Conservation (phyloP, 2,113 vertebrate species). For the Oryzias javanicus region DNA sequence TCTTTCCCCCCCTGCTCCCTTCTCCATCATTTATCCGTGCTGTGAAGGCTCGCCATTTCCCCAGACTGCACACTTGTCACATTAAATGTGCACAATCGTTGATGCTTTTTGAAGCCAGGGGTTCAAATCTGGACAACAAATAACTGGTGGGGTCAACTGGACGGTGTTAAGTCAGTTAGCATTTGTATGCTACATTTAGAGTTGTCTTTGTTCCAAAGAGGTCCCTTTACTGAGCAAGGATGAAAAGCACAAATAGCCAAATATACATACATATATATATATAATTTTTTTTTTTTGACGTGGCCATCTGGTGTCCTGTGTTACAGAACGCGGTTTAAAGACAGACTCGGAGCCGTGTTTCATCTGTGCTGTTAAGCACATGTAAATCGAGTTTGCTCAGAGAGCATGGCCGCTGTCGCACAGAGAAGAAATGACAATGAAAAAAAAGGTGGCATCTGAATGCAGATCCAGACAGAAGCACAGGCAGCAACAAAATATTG, state of each 20-base stretch:
- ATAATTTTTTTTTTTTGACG: slow-evolving; percentile 19
- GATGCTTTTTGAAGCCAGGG: slow-evolving; percentile 32
- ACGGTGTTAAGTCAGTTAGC: too few species aligned
- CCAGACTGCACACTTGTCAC: slow-evolving; percentile 41
- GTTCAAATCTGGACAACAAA: slow-evolving; percentile 13
- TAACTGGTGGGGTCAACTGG: too few species aligned
- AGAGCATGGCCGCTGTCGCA: not conserved
- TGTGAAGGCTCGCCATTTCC: slow-evolving; percentile 34
- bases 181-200: slow-evolving; percentile 23
- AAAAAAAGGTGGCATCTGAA: not conserved
- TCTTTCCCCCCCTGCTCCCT: slow-evolving; percentile 23
- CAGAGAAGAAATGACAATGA: not conserved
- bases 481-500: not conserved
- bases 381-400: slow-evolving; percentile 34
- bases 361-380: slow-evolving; percentile 4
- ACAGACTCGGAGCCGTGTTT: slow-evolving; percentile 16
- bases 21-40: slow-evolving; percentile 25
- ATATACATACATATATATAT: not conserved
- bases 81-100: slow-evolving; percentile 22
- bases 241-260: slow-evolving; percentile 50
- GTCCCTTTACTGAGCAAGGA: slow-evolving; percentile 53
- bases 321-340: slow-evolving; percentile 19
- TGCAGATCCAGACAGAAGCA: not conserved
- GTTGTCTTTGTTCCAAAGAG: slow-evolving; percentile 12
- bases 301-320: slow-evolving; percentile 32